A percentile compares a stretch with the other conserved stretches of the same genome.
Conservation (phyloP, 64 coral and sea anemone genomes). For the Pocillopora verrucosa region DNA sequence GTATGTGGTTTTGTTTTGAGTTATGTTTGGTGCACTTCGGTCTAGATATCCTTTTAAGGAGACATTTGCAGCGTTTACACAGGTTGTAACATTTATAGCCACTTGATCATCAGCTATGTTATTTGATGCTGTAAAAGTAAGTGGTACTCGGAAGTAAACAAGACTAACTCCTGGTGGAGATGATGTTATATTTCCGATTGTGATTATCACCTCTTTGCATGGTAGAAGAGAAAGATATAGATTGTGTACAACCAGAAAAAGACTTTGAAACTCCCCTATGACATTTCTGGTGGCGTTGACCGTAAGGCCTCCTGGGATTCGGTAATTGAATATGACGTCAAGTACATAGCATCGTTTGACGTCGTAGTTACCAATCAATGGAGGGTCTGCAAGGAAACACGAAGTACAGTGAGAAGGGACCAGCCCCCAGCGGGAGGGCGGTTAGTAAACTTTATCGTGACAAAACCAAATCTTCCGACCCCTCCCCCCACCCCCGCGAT, state of each 20-base stretch:
- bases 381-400: background rate
- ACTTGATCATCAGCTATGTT: conserved; percentile 10
- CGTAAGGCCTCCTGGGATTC: background rate
- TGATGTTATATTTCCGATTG: background rate
- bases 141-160: background rate
- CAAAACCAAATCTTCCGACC: too few species aligned
- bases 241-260: background rate
- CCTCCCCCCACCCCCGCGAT: too few species aligned
- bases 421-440: too few species aligned
- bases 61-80: too few species aligned
- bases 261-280: background rate
- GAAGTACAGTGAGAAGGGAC: too few species aligned
- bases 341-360: conserved; percentile 1
- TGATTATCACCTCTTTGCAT: background rate
- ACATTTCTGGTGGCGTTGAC: background rate
- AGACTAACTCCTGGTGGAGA: background rate
- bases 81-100: background rate
- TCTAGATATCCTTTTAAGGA: background rate
- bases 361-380: conserved; percentile 7
- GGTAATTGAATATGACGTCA: conserved; percentile 6
- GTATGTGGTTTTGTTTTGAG: background rate
- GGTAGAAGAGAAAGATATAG: background rate
- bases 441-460: too few species aligned
- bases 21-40: background rate
- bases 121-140: conserved; percentile 1